Base-by-base conservation (phyloP, 2,797 vertebrate species). In the Halcyon smyrnensis region DNA sequence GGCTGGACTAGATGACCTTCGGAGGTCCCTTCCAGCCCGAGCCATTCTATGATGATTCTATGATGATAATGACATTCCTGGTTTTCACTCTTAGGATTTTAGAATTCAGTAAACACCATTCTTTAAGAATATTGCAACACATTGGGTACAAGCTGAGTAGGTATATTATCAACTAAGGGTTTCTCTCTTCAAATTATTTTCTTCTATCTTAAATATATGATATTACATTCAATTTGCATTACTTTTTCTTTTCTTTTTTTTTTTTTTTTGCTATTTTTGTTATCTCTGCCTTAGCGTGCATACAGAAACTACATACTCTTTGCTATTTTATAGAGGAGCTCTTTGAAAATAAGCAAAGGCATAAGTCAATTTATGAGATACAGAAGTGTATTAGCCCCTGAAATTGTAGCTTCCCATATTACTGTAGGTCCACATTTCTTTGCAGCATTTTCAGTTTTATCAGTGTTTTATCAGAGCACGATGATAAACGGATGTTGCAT, bases 401-500 rank as follows among this genome's bases (percentile, higher is more conserved):
- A 95, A 96, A 57, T 65, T 71, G 60, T 59, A 93, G 62, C 79
- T 96, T 95, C 54, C 78, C 45, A 8, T 59, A 81, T 63, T 87
- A 92, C 80, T 19, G 5, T 62, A 90, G 68, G 93, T 90, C 69
- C 77, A 63, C 11, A 23, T 89, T 94, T 83, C 86, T 92, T 77
- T 85, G 73, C 85, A 85, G 46, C 70, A 77, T 88, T 96, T 96
- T 95, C 87, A 87, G 69, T 92, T 97, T 95, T 96, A 95, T 96
- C 91, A 91, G 51, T 70, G 65, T 96, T 96, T 95, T 69, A 83
- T 92, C 93, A 62, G 80, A 87, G 67, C 43, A 70, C 84, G 83
- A 39, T 77, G 89, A 97, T 63, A 89, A 97, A 97, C 6, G 68
- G 75, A 21, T 81, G 36, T 56, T 85, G 57, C 70, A 79, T 91